Conservation (phyloP, 2,113 vertebrate species). For the Erpornis zantholeuca region DNA sequence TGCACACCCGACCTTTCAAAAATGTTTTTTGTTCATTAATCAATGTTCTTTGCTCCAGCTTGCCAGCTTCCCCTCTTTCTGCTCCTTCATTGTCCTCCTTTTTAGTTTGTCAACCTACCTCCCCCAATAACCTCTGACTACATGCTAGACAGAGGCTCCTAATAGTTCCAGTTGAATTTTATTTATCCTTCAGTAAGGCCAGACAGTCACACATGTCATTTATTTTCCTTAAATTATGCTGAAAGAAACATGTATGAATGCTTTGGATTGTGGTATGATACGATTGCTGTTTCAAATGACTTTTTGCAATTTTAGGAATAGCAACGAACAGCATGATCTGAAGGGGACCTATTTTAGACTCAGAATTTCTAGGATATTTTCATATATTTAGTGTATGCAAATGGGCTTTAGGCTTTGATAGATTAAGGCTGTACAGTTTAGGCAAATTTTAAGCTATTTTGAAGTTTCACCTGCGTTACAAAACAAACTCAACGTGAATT, state of each 20-base stretch:
- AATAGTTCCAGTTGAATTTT: constrained; percentile 9
- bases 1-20: constrained; percentile 69
- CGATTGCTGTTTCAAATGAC: background rate
- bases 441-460: background rate
- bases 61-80: constrained; percentile 56
- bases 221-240: background rate
- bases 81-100: constrained; percentile 48
- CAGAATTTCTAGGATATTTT: background rate
- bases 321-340: background rate
- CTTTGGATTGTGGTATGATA: background rate
- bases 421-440: background rate
- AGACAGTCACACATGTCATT: background rate
- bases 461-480: background rate
- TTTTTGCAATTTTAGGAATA: background rate
- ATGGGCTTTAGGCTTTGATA: background rate
- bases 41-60: constrained; percentile 68
- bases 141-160: background rate
- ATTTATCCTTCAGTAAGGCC: constrained; percentile 1
- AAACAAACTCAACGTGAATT: background rate
- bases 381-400: background rate
- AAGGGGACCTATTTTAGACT: background rate
- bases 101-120: constrained; percentile 38
- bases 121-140: background rate
- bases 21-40: constrained; percentile 75
- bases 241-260: background rate